These are phyloP conservation scores for Parotocinclus haroldoi DNA, from an alignment of 2,797 vertebrate species.

Conservation along the genomic window DNA sequence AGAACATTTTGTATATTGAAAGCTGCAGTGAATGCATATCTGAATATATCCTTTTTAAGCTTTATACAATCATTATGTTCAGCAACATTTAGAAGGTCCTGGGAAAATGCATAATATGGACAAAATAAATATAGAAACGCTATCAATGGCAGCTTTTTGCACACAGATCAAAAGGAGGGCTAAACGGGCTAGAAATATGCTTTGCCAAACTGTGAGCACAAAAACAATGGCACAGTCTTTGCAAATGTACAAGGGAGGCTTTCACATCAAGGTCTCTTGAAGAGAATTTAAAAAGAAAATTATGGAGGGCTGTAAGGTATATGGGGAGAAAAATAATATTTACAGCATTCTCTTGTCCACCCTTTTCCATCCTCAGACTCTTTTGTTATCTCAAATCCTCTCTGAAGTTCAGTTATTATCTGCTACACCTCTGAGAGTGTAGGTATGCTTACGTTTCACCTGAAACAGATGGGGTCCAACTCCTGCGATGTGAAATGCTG, in stretches of 20 bases:
- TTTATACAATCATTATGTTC: no score
- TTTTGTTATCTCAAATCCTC: neutral
- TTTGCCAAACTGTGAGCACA: conserved; percentile 22
- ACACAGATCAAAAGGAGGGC: neutral
- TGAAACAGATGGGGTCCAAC: no score
- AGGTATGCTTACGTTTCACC: no score
- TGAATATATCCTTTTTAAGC: no score
- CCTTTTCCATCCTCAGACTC: neutral
- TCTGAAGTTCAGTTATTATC: no score
- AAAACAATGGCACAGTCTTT: conserved; percentile 21
- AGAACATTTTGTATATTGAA: no score
- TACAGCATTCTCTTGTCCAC: conserved; percentile 3
- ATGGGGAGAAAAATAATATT: conserved; percentile 19
- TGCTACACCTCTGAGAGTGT: no score
- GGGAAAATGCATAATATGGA: conserved; percentile 37
- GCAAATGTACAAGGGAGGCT: conserved; percentile 22
- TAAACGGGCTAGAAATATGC: conserved; percentile 23
- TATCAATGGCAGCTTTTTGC: conserved; percentile 1
- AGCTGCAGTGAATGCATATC: no score
- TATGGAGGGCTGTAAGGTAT: conserved; percentile 18
- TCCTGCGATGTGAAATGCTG: no score
- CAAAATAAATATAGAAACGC: conserved; percentile 52
- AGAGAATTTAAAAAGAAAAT: conserved; percentile 26
- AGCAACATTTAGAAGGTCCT: no score
- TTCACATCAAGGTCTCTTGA: conserved; percentile 24